Evolutionary conservation across 2,888 invertebrate species (phyloP), one percentile per base, ranked within the genome.

Genomic region (Amaurobius ferox): DNA sequence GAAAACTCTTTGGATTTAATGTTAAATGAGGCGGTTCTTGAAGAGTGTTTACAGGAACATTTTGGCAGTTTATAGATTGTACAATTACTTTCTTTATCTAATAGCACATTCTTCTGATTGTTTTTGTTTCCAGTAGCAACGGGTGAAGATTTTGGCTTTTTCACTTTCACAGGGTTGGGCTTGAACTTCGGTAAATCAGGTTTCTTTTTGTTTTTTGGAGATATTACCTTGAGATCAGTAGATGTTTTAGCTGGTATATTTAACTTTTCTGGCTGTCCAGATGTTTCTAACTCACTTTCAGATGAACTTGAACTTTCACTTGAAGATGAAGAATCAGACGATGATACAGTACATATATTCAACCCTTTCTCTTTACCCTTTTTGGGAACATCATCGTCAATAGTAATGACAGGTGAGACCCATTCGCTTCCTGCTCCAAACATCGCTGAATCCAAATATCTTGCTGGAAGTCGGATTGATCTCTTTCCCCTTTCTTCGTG

Each of bases 361-460:
- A 30, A 23, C 28, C 26, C 40, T 16, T n/a, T 23, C 11, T 16
- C 1, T n/a, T 40, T 68, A 40, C n/a, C n/a, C n/a, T 26, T 11
- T 6, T 44, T 29, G 11, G 13, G 9, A 19, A 55, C 79, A 66
- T 77, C 83, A 11, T 76, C 79, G 7, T 85, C 76, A 11, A 26
- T 19, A 13, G 77, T 72, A 35, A 80, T 79, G 26, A 85, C 70
- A 5, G 88, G 85, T 23, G 88, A 86, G 39, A 88, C 79, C 88
- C 88, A 89, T 55, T 88, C 87, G 39, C 72, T 67, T 2, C 87
- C 88, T 40, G 81, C 73, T 26, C 81, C 72, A 11, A 88, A 32
- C 23, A 88, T 70, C 19, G 88, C 88, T 1, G 88, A 86, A 68
- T 88, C 81, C 30, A 87, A 78, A 77, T 87, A 88, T 1, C 88